Conservation (phyloP, 1,140 invertebrate species). For the Caenorhabditis inopinata region DNA sequence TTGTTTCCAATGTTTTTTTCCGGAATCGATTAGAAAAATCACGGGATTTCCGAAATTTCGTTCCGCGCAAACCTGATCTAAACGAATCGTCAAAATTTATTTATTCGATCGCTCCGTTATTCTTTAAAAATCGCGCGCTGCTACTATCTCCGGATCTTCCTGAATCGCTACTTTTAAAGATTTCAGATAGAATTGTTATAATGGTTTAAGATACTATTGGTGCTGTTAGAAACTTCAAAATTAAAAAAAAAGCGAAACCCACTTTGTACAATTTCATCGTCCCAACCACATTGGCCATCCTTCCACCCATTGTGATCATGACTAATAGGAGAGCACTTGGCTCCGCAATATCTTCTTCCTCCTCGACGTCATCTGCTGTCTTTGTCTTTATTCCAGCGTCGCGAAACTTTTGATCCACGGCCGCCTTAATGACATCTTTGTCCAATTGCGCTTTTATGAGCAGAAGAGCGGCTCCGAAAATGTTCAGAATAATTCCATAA, state of each 20-base stretch:
- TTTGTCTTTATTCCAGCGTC: constrained; percentile 35
- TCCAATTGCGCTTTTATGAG: constrained; percentile 42
- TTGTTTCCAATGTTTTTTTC: too few species aligned
- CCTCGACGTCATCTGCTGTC: neutral
- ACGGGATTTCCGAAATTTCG: too few species aligned
- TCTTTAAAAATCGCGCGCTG: too few species aligned
- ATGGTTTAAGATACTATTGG: too few species aligned
- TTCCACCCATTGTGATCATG: constrained; percentile 40
- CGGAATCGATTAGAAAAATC: too few species aligned
- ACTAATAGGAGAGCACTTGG: constrained; percentile 35
- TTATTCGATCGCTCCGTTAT: too few species aligned
- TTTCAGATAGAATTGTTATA: neutral
- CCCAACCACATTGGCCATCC: constrained; percentile 41
- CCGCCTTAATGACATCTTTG: constrained; percentile 37
- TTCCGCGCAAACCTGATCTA: too few species aligned
- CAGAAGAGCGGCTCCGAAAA: constrained; percentile 26
- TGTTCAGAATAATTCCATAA: constrained; percentile 36
- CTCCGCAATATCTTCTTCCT: constrained; percentile 14
- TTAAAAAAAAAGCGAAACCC: neutral
- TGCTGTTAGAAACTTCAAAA: too few species aligned
- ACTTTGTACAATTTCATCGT: constrained; percentile 45
- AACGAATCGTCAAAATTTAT: too few species aligned
- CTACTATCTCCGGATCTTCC: too few species aligned
- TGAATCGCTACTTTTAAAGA: too few species aligned
- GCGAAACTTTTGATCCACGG: constrained; percentile 36